These are phyloP conservation scores for Papilio dardanus DNA, from an alignment of 1,140 invertebrate genomes.

Conservation along the genomic window DNA sequence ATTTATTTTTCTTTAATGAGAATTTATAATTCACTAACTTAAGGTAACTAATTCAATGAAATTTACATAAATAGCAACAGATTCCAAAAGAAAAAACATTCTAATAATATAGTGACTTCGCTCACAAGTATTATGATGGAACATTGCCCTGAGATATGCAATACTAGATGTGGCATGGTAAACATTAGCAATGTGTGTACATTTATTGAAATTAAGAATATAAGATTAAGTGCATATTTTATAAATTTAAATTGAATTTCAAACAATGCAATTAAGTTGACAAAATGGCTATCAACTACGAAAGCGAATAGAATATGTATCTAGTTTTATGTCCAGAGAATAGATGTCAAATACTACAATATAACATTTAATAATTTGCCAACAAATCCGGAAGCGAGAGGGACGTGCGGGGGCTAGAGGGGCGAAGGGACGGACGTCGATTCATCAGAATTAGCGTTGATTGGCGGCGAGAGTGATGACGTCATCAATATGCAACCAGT, in stretches of 20 bases:
- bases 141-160: no score
- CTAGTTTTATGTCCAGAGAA: not conserved
- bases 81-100: no score
- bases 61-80: no score
- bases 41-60: no score
- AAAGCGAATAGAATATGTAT: not conserved
- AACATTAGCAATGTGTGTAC: no score
- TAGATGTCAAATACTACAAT: slow-evolving; percentile 32
- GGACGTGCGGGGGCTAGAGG: not conserved
- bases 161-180: no score
- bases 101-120: no score
- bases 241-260: not conserved
- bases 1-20: no score
- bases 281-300: not conserved
- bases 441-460: slow-evolving; percentile 60
- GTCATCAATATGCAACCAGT: slow-evolving; percentile 60
- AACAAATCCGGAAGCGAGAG: slow-evolving; percentile 27
- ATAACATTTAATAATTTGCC: slow-evolving; percentile 26
- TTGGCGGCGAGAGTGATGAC: slow-evolving; percentile 52
- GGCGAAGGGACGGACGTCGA: slow-evolving; percentile 41
- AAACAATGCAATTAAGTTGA: not conserved
- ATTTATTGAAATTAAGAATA: no score
- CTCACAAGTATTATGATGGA: no score
- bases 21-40: no score
- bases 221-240: no score